Percentiles rank a stretch among this genome's conserved stretches.
Evolutionary conservation across 92 coral and sea anemone species (phyloP).

Genomic region (Plumapathes pennacea): DNA sequence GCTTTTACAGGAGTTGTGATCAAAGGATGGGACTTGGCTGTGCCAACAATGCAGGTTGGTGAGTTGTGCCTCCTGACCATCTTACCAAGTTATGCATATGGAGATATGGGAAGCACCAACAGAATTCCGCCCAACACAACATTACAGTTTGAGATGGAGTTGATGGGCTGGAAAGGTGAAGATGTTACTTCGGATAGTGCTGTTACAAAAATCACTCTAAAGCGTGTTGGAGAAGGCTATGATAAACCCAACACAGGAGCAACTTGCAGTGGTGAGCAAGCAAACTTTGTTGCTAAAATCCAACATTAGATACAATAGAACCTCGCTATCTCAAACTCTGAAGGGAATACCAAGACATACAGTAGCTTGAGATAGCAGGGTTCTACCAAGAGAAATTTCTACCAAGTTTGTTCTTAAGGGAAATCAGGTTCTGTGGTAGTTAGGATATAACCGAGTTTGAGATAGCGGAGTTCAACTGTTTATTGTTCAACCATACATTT

Average conservation of each 20-base stretch:
- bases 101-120: constrained; percentile 63
- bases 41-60: constrained; percentile 72
- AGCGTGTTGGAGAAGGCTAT: constrained; percentile 76
- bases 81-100: constrained; percentile 82
- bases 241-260: constrained; percentile 81
- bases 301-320: too few relatives aligned
- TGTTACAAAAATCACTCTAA: constrained; percentile 63
- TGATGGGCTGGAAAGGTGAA: constrained; percentile 81
- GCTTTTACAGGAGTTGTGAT: constrained; percentile 71
- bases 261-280: constrained; percentile 68
- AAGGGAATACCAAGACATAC: too few relatives aligned
- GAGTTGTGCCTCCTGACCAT: constrained; percentile 70
- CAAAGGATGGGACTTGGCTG: constrained; percentile 82
- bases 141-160: constrained; percentile 76
- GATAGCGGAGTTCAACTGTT: too few relatives aligned
- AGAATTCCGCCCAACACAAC: constrained; percentile 83
- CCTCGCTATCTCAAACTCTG: too few relatives aligned
- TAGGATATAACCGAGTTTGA: too few relatives aligned
- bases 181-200: constrained; percentile 72
- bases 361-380: too few relatives aligned
- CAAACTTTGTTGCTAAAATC: too few relatives aligned
- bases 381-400: too few relatives aligned
- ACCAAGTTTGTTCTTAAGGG: too few relatives aligned
- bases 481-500: too few relatives aligned
- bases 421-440: too few relatives aligned